phyloP scores from a whole-genome alignment of 92 coral and sea anemone genomes.

The Parazoanthus swiftii region DNA sequence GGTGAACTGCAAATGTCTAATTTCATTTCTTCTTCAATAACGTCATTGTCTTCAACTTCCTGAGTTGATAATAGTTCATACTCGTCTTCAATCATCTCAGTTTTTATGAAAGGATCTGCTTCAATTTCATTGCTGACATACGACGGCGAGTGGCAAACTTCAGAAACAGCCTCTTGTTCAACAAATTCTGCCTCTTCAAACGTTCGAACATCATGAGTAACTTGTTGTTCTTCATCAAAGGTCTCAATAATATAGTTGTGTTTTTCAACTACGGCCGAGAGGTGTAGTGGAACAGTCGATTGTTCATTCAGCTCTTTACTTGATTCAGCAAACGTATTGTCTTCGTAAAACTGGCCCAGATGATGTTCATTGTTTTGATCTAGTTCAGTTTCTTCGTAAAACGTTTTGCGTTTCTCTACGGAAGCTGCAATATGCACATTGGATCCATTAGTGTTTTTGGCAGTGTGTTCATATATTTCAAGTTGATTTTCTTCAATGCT shows the following conservation, averaged over 20 bases:
- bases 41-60: slow-evolving; percentile 1
- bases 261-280: slow-evolving; percentile 10
- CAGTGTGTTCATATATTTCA: slow-evolving; percentile 14
- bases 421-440: neutral
- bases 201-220: neutral
- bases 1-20: neutral
- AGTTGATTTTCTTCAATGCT: slow-evolving; percentile 17
- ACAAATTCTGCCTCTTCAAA: slow-evolving; percentile 24
- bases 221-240: neutral
- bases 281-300: neutral
- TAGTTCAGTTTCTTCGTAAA: slow-evolving; percentile 7
- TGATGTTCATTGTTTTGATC: neutral
- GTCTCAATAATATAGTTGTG: slow-evolving; percentile 13
- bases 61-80: neutral
- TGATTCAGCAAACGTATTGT: neutral
- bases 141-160: neutral
- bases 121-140: neutral
- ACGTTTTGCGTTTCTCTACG: neutral
- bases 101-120: neutral
- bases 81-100: neutral
- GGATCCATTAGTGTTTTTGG: neutral
- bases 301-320: neutral
- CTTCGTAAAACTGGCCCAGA: slow-evolving; percentile 7
- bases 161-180: slow-evolving; percentile 22
- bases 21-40: neutral